Conservation (phyloP, 2,797 vertebrate species). For the Malacoctenus gilli region DNA sequence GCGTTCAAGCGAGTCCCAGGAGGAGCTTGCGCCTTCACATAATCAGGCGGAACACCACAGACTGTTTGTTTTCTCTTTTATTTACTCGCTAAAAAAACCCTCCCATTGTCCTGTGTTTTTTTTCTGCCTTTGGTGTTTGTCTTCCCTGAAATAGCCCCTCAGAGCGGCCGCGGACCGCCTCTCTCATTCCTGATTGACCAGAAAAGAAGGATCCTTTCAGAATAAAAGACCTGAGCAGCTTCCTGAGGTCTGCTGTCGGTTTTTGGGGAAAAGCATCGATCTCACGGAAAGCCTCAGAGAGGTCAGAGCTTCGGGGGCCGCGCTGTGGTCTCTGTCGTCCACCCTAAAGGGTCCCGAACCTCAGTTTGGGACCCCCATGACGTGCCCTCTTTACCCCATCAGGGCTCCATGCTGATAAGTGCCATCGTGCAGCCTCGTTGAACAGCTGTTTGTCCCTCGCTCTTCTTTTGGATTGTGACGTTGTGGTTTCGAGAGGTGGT, state of each 20-base stretch:
- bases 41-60: conserved; percentile 14
- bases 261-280: too few relatives aligned
- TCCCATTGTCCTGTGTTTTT: conserved; percentile 9
- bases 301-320: too few relatives aligned
- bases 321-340: too few relatives aligned
- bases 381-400: conserved; percentile 1
- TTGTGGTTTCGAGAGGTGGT: too few relatives aligned
- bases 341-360: too few relatives aligned
- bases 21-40: too few relatives aligned
- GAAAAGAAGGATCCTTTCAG: too few relatives aligned
- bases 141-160: conserved; percentile 30
- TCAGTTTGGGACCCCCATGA: neutral
- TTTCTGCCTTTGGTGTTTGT: conserved; percentile 37
- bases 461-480: conserved; percentile 65
- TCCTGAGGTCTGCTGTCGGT: too few relatives aligned
- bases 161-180: too few relatives aligned
- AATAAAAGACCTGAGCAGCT: too few relatives aligned
- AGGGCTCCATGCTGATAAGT: conserved; percentile 31
- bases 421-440: conserved; percentile 38
- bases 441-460: conserved; percentile 73
- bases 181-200: too few relatives aligned
- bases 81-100: conserved; percentile 48
- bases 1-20: conserved; percentile 17
- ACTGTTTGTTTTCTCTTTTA: conserved; percentile 30
- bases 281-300: too few relatives aligned